Base-by-base conservation (phyloP, 2,888 invertebrate species). In the Sussaba pulchella region DNA sequence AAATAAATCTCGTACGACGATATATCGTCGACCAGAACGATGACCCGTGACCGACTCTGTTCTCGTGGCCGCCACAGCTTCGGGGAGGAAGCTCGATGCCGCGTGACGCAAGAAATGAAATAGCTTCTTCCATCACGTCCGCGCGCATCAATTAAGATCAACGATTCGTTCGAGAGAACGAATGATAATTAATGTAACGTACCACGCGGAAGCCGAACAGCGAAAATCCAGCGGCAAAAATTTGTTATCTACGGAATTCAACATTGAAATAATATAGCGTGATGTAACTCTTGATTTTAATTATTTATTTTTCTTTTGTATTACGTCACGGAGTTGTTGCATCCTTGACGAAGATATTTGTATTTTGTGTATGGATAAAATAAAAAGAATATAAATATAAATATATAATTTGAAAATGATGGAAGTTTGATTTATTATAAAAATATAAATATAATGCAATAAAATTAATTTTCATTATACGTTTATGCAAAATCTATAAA, bases 11-110 rank as follows among this genome's bases (percentile, higher is more conserved):
- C 26, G 26, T 17, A 26, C 14, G 21, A 73, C 85, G 86, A 89
- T 87, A 88, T 88, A 88, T 89, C 87, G 81, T 64, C 78, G 78
- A 52, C 21, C 10, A 31, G 77, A 77, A 82, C 82, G 83, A 84
- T 88, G 87, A 88, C 88, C 88, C 85, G 74, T 82, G 73, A 26
- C 39, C 54, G 63, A 72, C 45, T 43, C 69, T 14, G 31, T 64
- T 6, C 17, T 14, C n/a, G 6, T 26, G 36, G 52, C 61, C 39
- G 39, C 63, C 26, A 47, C 47, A 70, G 17, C 24, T 52, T 43
- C 6, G n/a, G n/a, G 3, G 24, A 54, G 31, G 61, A 50, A 67
- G 67, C 36, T 67, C 36, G 36, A n/a, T 39, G n/a, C n/a, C 14
- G 54, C 31, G 50, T 70, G 57, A 47, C 21, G 36, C 70, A 54